A percentile compares a stretch with the other conserved stretches of the same genome.
These are phyloP conservation scores for Meda fulgida DNA, from an alignment of 2,797 vertebrate genomes.

Conservation along the genomic window DNA sequence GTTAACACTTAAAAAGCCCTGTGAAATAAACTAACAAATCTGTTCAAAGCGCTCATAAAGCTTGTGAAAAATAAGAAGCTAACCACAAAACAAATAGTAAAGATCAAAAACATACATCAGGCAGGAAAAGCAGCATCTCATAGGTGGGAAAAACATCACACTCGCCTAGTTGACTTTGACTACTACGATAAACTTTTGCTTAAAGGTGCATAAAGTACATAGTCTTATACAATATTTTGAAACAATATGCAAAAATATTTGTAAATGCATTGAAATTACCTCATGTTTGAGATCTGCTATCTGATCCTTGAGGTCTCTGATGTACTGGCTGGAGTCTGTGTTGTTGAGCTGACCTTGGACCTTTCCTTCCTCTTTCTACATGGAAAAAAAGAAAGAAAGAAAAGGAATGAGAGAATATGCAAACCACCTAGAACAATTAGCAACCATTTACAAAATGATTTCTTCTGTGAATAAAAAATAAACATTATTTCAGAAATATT, in stretches of 20 bases:
- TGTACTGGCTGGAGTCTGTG: conserved; percentile 94
- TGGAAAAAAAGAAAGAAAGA: conserved; percentile 23
- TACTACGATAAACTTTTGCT: background rate
- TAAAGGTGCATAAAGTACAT: background rate
- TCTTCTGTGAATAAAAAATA: background rate
- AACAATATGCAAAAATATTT: background rate
- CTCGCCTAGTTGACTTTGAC: background rate
- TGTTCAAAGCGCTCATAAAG: conserved; percentile 63
- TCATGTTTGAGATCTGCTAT: conserved; percentile 93
- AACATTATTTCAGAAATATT: background rate
- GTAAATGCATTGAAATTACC: conserved; percentile 76
- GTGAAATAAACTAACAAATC: conserved; percentile 63
- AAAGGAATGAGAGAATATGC: background rate
- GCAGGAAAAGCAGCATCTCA: conserved; percentile 23
- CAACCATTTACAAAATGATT: background rate
- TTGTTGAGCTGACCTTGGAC: conserved; percentile 95
- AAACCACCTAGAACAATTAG: background rate
- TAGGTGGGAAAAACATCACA: conserved; percentile 7
- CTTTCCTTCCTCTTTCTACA: conserved; percentile 97
- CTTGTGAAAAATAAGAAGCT: conserved; percentile 43
- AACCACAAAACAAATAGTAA: conserved; percentile 57
- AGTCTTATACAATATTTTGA: background rate
- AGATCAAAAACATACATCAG: conserved; percentile 53
- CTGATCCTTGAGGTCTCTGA: conserved; percentile 94
- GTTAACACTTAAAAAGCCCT: conserved; percentile 75